Evolutionary conservation across 2,797 vertebrate species (phyloP).

Genomic region (Falco peregrinus): DNA sequence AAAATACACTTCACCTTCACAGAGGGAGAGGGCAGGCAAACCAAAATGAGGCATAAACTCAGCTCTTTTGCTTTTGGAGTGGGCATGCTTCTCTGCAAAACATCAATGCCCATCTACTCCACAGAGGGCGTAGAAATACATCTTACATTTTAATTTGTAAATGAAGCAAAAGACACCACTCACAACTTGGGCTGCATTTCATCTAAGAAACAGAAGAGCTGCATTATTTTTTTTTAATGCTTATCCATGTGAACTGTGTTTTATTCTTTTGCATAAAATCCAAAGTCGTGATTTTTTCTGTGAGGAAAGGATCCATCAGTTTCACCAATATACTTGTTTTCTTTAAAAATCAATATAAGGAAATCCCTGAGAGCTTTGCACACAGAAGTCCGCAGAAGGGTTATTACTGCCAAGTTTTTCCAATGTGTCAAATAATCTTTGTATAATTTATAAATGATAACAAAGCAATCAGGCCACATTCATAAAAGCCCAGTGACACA

Average conservation of each 20-base stretch:
- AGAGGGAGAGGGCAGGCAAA: background rate
- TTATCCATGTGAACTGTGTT: background rate
- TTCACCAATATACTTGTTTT: constrained; percentile 35
- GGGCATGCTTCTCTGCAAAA: background rate
- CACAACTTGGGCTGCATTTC: background rate
- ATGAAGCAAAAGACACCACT: background rate
- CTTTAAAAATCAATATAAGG: constrained; percentile 29
- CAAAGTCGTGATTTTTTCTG: background rate
- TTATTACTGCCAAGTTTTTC: constrained; percentile 62
- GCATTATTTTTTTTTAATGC: background rate
- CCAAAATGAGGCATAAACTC: background rate
- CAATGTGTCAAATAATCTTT: constrained; percentile 72
- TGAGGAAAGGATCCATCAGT: background rate
- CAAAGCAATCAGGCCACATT: constrained; percentile 81
- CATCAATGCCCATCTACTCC: background rate
- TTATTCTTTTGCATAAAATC: background rate
- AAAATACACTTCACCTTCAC: background rate
- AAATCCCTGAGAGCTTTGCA: constrained; percentile 51
- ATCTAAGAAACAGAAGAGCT: background rate
- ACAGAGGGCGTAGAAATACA: background rate
- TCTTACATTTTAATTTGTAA: background rate
- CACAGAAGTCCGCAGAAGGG: constrained; percentile 57
- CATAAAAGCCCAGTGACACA: constrained; percentile 79
- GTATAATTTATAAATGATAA: constrained; percentile 80
- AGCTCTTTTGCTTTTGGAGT: background rate